Base-by-base conservation (phyloP, 2,113 vertebrate species). In the Phoxinus phoxinus region DNA sequence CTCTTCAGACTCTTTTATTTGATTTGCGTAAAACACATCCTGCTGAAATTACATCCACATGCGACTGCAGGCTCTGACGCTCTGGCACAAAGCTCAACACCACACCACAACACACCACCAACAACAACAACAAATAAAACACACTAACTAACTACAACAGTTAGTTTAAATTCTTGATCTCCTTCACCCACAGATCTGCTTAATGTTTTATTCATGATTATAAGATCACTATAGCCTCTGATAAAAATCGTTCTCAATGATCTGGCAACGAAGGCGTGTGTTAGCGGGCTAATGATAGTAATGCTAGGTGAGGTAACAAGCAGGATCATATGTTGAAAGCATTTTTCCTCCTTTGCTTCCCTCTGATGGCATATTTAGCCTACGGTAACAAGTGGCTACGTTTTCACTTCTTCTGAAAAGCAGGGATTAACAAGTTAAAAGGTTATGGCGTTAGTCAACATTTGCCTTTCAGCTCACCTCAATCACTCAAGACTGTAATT, bases 41-140 rank as follows among this genome's bases (percentile, higher is more conserved):
- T 86, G 91, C 89, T 93, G 88, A 94, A 95, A 94, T 93, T 90
- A 91, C 92, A 94, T 94, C 94, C 93, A 94, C 90, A 93, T 95
- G 93, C 91, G 78, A 86, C 87, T 89, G 89, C 85, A 87, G 90
- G 91, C 89, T 89, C n/a, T 79, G 86, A 88, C 87, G 76, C 32
- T 87, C 86, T 91, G 89, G 90, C 90, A 90, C 48, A 83, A 84
- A 89, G 85, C 82, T 84, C 80, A 87, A 72, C 86, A 89, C 84
- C 87, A 92, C 89, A 90, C 84, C 53, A 56, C 19, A 46, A 2
- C 19, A 56, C 6, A n/a, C n/a, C n/a, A n/a, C n/a, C n/a, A n/a
- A n/a, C 63, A 61, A 30, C 61, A 83, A 63, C 87, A 77, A 86
- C 84, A 86, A 72, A 59, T 25, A 51, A 41, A 51, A 5, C 41